A percentile compares a stretch with the other conserved stretches of the same genome.
phyloP scores from a whole-genome alignment of 2,797 vertebrate species.

The Cynopterus sphinx region DNA sequence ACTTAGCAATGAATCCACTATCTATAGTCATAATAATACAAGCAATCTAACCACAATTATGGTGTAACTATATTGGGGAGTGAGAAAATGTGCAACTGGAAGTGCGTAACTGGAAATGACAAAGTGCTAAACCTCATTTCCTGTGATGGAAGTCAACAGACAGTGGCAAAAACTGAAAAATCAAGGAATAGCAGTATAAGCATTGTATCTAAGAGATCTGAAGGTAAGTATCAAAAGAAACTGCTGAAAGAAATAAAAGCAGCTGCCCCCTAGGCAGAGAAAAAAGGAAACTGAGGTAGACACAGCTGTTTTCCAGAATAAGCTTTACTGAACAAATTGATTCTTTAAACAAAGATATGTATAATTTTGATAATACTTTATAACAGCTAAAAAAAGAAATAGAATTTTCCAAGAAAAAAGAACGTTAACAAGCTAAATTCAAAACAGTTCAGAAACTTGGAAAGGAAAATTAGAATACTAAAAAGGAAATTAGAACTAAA shows the following conservation, averaged over 20 bases:
- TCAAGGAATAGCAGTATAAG: background rate
- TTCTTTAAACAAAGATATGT: background rate
- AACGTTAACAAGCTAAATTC: slow-evolving; percentile 22
- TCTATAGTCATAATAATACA: background rate
- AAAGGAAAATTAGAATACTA: background rate
- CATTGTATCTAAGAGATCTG: background rate
- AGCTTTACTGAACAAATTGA: background rate
- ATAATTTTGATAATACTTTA: background rate
- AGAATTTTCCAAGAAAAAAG: background rate
- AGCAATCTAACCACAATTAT: background rate
- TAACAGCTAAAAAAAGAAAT: background rate
- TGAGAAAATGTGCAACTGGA: background rate
- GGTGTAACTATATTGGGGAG: background rate
- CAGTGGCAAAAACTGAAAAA: background rate
- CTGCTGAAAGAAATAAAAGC: slow-evolving; percentile 3
- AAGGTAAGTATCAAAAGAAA: slow-evolving; percentile 19
- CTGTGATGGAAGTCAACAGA: background rate
- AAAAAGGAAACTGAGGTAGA: background rate
- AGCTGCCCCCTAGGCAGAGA: background rate
- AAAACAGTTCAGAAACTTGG: background rate
- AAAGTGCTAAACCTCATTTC: background rate
- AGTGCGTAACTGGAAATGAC: background rate
- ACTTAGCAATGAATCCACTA: background rate
- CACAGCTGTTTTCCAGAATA: background rate
- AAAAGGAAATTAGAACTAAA: background rate